Evolutionary conservation across 1,140 invertebrate species (phyloP).

Genomic region (Atopsyche davidsoni): DNA sequence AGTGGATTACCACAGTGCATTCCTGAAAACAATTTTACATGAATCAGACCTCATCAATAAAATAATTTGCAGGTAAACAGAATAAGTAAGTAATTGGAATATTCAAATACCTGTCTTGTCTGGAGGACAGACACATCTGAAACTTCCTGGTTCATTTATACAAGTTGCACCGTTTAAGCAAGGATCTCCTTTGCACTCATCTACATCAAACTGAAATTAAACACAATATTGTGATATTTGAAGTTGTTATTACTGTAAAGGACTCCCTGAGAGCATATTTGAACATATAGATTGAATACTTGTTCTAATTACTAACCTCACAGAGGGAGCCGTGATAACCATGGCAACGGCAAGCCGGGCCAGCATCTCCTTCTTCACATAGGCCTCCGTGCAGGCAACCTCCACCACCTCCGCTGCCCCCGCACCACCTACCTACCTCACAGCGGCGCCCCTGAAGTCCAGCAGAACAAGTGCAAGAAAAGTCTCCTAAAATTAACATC

Average conservation of each 20-base stretch:
- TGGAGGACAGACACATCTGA: conserved; percentile 64
- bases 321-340: conserved; percentile 62
- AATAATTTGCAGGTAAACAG: no score
- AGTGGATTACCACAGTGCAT: conserved; percentile 54
- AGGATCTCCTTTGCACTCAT: conserved; percentile 64
- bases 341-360: conserved; percentile 63
- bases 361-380: conserved; percentile 69
- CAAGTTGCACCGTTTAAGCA: conserved; percentile 71
- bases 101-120: conserved; percentile 56
- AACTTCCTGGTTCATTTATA: conserved; percentile 68
- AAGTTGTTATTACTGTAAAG: background rate
- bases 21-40: conserved; percentile 21
- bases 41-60: no score
- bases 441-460: conserved; percentile 41
- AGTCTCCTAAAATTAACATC: conserved; percentile 20
- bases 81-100: no score
- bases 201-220: conserved; percentile 49
- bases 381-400: conserved; percentile 68
- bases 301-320: conserved; percentile 36
- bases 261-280: background rate
- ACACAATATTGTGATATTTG: conserved; percentile 16
- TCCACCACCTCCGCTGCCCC: conserved; percentile 45
- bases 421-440: conserved; percentile 69
- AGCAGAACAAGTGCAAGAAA: conserved; percentile 16
- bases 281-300: background rate